Evolutionary conservation across 2,888 invertebrate genomes (phyloP).

Genomic region (Drosophila hawaiiensis): DNA sequence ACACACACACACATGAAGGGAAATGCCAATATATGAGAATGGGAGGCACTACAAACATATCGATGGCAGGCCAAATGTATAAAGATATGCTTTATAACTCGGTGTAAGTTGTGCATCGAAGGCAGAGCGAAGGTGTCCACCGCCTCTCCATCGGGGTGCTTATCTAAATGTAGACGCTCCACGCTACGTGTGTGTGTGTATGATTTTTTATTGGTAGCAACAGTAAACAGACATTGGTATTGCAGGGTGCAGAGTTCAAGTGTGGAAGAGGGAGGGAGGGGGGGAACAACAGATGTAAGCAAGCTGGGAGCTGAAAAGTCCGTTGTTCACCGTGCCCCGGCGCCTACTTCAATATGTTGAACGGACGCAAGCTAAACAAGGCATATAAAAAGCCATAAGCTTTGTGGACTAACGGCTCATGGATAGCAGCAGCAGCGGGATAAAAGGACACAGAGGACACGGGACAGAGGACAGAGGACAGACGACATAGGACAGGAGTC

Average conservation of each 20-base stretch:
- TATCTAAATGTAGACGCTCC: slow-evolving; percentile 57
- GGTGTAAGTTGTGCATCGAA: slow-evolving; percentile 40
- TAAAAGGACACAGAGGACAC: background rate
- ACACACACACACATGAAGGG: slow-evolving; percentile 11
- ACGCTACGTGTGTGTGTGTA: slow-evolving; percentile 13
- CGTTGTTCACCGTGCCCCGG: slow-evolving; percentile 13
- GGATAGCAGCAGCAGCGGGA: slow-evolving; percentile 8
- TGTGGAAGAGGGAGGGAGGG: background rate
- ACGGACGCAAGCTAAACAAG: slow-evolving; percentile 66
- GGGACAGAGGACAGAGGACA: background rate
- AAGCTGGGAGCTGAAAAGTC: slow-evolving; percentile 17
- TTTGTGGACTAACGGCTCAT: slow-evolving; percentile 55
- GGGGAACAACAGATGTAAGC: slow-evolving; percentile 17
- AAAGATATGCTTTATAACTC: slow-evolving; percentile 77
- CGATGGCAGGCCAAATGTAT: slow-evolving; percentile 64
- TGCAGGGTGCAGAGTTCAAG: background rate
- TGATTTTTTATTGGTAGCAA: slow-evolving; percentile 65
- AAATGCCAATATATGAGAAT: slow-evolving; percentile 33
- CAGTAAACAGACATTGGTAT: slow-evolving; percentile 38
- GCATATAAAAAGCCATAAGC: slow-evolving; percentile 78
- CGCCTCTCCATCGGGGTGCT: slow-evolving; percentile 36
- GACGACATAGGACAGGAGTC: background rate
- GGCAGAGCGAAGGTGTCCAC: slow-evolving; percentile 44
- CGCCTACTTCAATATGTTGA: slow-evolving; percentile 77
- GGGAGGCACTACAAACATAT: slow-evolving; percentile 57